Conservation (phyloP, 2,888 invertebrate genomes). For the Ornithoptera alexandrae region DNA sequence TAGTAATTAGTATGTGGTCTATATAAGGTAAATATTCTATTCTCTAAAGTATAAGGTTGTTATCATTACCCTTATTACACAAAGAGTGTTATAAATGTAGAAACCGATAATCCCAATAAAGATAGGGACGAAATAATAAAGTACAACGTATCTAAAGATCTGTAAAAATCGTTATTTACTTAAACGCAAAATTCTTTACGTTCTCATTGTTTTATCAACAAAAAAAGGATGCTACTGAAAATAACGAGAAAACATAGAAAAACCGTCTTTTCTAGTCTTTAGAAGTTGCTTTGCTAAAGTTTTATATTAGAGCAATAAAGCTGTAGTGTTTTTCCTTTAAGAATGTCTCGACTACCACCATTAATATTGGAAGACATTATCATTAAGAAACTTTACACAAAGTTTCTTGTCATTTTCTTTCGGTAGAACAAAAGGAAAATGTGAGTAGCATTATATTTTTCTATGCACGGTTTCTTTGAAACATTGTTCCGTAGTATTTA, state of each 20-base stretch:
- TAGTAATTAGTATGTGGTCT: no score
- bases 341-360: constrained; percentile 15
- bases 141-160: background rate
- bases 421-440: constrained; percentile 11
- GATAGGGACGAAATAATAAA: no score
- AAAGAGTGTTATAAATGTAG: no score
- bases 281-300: constrained; percentile 6
- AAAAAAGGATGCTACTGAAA: background rate
- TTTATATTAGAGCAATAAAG: constrained; percentile 10
- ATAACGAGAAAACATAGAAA: constrained; percentile 2
- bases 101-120: no score
- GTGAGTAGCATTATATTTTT: background rate
- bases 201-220: background rate
- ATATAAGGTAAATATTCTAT: no score
- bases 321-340: constrained; percentile 22
- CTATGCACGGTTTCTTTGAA: background rate
- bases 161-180: background rate
- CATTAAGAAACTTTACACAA: constrained; percentile 24
- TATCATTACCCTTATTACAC: no score
- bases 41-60: no score
- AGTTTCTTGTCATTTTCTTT: constrained; percentile 20
- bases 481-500: background rate
- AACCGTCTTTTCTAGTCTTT: background rate
- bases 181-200: background rate
- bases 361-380: constrained; percentile 21